Base-by-base conservation (phyloP, 2,888 invertebrate species). In the Bombyx huttoni region DNA sequence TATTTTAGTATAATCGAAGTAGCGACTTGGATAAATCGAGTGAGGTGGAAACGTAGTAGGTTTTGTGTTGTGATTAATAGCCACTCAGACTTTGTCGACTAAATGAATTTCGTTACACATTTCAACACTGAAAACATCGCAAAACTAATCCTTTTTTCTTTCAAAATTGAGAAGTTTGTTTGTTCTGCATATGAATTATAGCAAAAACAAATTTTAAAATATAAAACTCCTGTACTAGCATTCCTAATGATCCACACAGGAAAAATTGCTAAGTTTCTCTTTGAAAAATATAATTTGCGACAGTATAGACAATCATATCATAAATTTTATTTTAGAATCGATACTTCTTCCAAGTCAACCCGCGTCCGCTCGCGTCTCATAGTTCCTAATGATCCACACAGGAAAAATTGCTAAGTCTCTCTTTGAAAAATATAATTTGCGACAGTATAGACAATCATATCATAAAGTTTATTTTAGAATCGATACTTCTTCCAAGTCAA, bases 1-100 rank as follows among this genome's bases (percentile, higher is more conserved):
- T 82, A 81, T 81, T 87, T 81, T 86, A 86, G 87, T 88, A 86
- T 82, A 84, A 87, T 88, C 81, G 79, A 80, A 83, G 68, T 78
- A 71, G 63, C 77, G 81, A 82, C 81, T 79, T 73, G 76, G 78
- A 81, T 82, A 79, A 78, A 84, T 83, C 73, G 75, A 63, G 58
- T 61, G 59, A 53, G 65, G 40, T 52, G 56, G 52, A 54, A 52
- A 49, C 52, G 35, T 34, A 46, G 55, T 53, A 54, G 54, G 57
- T 57, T 57, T 59, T 60, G 56, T 60, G 49, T 52, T 46, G 54
- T 59, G 62, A 66, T 65, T 59, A 58, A 66, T 64, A 59, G 60
- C 52, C 47, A 51, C 49, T 53, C 54, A 8, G 51, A 54, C 47
- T 58, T 52, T 56, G 50, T 53, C 56, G 34, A 45, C 5, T 13